These are phyloP conservation scores for Alloscopus bannaensis DNA, from an alignment of 2,888 invertebrate genomes.

Conservation along the genomic window DNA sequence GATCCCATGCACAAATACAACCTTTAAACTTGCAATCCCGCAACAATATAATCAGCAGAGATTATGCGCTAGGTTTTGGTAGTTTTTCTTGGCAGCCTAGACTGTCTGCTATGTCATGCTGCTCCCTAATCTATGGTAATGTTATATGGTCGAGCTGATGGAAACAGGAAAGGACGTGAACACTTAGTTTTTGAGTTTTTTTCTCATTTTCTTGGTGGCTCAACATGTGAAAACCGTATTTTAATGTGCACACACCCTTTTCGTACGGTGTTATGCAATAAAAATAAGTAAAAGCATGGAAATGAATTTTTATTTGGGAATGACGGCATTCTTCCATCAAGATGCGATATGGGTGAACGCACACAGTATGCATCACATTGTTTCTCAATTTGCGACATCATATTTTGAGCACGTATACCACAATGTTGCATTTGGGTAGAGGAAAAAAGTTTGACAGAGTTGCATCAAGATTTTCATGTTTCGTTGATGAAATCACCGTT, in stretches of 20 bases:
- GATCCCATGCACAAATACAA: no score
- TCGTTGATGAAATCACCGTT: no score
- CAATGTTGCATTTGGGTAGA: no score
- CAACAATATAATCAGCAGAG: conserved; percentile 14
- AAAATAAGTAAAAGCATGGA: conserved; percentile 32
- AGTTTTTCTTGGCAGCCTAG: conserved; percentile 22
- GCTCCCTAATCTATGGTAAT: conserved; percentile 31
- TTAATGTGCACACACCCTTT: conserved; percentile 40
- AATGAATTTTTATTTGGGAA: conserved; percentile 21
- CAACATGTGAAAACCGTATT: conserved; percentile 1
- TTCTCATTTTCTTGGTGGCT: conserved; percentile 10
- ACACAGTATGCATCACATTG: conserved; percentile 1
- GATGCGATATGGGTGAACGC: conserved; percentile 7
- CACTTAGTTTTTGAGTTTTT: no score
- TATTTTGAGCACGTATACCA: no score
- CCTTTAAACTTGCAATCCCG: conserved; percentile 25
- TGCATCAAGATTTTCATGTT: no score
- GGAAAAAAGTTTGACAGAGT: no score
- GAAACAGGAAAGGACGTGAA: conserved; percentile 11
- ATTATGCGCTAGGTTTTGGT: conserved; percentile 12
- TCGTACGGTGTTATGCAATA: conserved; percentile 28
- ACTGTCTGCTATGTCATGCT: conserved; percentile 24
- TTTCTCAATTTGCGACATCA: neutral
- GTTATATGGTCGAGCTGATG: neutral
- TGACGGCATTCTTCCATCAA: no score